Conservation (phyloP, 2,888 invertebrate species). For the Rhabditophanes sp. region DNA sequence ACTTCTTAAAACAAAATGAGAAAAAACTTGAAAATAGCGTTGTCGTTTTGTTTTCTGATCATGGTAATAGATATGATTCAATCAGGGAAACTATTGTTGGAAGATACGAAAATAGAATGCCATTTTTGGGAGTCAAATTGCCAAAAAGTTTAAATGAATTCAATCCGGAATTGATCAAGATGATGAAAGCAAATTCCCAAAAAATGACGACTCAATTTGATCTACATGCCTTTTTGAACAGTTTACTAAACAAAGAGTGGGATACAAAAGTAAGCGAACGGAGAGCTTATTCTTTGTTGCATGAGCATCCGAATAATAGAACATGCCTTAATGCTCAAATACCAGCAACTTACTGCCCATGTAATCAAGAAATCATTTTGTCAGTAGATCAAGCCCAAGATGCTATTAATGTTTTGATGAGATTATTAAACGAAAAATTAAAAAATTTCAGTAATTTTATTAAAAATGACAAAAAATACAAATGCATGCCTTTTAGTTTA, state of each 20-base stretch:
- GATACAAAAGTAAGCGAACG: too few relatives aligned
- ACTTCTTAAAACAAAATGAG: slow-evolving; percentile 16
- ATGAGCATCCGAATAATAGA: neutral
- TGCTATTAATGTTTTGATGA: slow-evolving; percentile 10
- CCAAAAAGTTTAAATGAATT: slow-evolving; percentile 38
- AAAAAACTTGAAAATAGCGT: slow-evolving; percentile 19
- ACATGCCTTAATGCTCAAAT: slow-evolving; percentile 22
- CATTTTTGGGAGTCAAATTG: slow-evolving; percentile 44
- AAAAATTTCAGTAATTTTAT: slow-evolving; percentile 1
- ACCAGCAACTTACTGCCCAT: slow-evolving; percentile 30
- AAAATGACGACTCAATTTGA: slow-evolving; percentile 47
- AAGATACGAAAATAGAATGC: slow-evolving; percentile 46
- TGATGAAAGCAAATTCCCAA: slow-evolving; percentile 37
- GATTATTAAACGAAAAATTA: slow-evolving; percentile 4
- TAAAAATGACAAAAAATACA: too few relatives aligned
- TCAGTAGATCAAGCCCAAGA: slow-evolving; percentile 13
- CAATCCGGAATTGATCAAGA: slow-evolving; percentile 36
- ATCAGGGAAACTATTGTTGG: slow-evolving; percentile 46
- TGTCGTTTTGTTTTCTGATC: slow-evolving; percentile 44
- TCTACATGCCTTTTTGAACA: slow-evolving; percentile 41
- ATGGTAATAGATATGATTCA: slow-evolving; percentile 46
- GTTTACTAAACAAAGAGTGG: too few relatives aligned
- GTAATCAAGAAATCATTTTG: slow-evolving; percentile 18
- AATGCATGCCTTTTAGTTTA: too few relatives aligned
- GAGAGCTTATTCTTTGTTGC: slow-evolving; percentile 2